phyloP scores from a whole-genome alignment of 1,140 invertebrate species.

The Drosophila ficusphila region DNA sequence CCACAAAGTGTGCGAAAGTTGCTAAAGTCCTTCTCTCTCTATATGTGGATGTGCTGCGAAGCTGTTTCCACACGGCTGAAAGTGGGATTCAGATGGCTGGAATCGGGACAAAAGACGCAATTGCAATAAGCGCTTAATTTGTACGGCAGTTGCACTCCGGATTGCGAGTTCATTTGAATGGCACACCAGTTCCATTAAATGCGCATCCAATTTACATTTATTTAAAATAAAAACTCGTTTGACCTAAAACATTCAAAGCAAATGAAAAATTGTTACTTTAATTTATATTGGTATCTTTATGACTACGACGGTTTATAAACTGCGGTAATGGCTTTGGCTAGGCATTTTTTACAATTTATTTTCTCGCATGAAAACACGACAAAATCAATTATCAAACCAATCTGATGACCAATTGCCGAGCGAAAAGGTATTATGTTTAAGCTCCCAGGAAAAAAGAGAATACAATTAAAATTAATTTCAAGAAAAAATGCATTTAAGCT shows the following conservation, averaged over 20 bases:
- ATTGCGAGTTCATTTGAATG: background rate
- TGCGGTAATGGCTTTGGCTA: background rate
- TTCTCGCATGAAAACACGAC: background rate
- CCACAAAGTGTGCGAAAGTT: constrained; percentile 57
- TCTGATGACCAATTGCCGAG: background rate
- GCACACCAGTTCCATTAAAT: no score
- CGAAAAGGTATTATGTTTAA: background rate
- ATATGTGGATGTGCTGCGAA: background rate
- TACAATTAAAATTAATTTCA: background rate
- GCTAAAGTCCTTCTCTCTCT: constrained; percentile 10
- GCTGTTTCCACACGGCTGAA: background rate
- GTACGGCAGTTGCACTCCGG: constrained; percentile 1
- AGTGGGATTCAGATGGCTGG: background rate
- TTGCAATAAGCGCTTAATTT: constrained; percentile 14
- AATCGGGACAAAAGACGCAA: constrained; percentile 10
- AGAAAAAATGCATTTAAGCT: constrained; percentile 7
- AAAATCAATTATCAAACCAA: background rate
- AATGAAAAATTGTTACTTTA: no score
- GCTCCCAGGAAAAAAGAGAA: background rate
- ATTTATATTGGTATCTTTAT: no score
- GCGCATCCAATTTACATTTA: no score
- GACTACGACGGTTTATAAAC: no score
- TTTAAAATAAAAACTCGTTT: no score
- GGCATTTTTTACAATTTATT: background rate
- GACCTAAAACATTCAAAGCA: no score